Evolutionary conservation across 2,113 vertebrate genomes (phyloP), one percentile per base, ranked within the genome.

Genomic region (Phalacrocorax aristotelis): DNA sequence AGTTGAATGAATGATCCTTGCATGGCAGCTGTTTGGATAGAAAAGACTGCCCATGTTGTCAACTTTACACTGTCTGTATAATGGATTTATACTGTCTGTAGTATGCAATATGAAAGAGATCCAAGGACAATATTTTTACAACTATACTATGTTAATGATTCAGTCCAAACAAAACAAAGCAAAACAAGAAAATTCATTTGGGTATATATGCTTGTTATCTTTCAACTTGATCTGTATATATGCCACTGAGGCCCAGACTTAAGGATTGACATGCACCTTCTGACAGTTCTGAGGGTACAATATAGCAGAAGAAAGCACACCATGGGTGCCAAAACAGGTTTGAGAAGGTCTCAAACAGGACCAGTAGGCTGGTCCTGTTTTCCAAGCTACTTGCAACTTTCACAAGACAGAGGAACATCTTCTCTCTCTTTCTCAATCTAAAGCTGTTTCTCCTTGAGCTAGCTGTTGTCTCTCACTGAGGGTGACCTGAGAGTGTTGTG

Each of bases 1-100:
- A 38, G 9, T 48, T 44, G n/a, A 44, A n/a, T 60, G 17, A 70
- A 9, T 42, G 30, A 70, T 15, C 30, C 15, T 66, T 87, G 17
- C 21, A 55, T 15, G 3, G 22, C 48, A 93, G 19, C 21, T 23
- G 25, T 78, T 66, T 66, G 18, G 69, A 36, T 20, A 46, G 25
- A 44, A 66, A 94, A 61, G 11, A 25, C 3, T 2, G 1, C n/a
- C 8, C 21, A 13, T 0, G 0, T 40, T 62, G 52, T 42, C n/a
- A 79, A 2, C 5, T 40, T 87, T 52, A n/a, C 5, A 2, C 6
- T 27, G 8, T 25, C 4, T 64, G 8, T 18, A 32, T 71, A 40
- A 58, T 34, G 27, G 27, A 88, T 20, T 55, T 64, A 36, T 16
- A 2, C 65, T 40, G 6, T 19, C 12, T 65, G 14, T 49, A 36